Conservation (phyloP, 2,888 invertebrate genomes). For the Cephus runcator region DNA sequence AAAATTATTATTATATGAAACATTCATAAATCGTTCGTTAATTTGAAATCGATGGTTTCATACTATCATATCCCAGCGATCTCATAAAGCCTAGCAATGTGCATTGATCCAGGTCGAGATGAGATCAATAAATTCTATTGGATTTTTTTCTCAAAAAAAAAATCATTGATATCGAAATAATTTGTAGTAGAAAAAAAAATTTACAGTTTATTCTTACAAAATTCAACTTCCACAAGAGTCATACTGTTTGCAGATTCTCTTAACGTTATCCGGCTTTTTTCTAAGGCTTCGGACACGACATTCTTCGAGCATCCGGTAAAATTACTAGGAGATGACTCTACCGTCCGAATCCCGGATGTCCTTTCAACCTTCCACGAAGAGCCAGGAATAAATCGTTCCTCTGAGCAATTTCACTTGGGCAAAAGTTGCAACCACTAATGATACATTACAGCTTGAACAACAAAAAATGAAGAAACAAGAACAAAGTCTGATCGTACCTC, state of each 20-base stretch:
- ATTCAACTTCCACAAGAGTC: not conserved
- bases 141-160: not conserved
- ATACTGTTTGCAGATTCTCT: not conserved
- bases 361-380: not conserved
- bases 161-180: not conserved
- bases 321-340: not conserved
- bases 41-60: not conserved
- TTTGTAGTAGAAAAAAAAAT: not conserved
- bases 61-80: not conserved
- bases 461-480: not conserved
- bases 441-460: not conserved
- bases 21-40: not conserved
- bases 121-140: not conserved
- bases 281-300: not conserved
- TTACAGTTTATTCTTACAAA: not conserved
- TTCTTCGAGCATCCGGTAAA: not conserved
- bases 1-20: not conserved
- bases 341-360: not conserved
- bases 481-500: not conserved
- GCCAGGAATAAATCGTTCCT: not conserved
- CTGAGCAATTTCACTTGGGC: constrained; percentile 1
- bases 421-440: not conserved
- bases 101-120: not conserved
- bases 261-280: not conserved
- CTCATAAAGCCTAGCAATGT: not conserved